A percentile compares a stretch with the other conserved stretches of the same genome.
These are phyloP conservation scores for Drosophila yakuba DNA, from an alignment of 1,140 invertebrate species.

Conservation along the genomic window DNA sequence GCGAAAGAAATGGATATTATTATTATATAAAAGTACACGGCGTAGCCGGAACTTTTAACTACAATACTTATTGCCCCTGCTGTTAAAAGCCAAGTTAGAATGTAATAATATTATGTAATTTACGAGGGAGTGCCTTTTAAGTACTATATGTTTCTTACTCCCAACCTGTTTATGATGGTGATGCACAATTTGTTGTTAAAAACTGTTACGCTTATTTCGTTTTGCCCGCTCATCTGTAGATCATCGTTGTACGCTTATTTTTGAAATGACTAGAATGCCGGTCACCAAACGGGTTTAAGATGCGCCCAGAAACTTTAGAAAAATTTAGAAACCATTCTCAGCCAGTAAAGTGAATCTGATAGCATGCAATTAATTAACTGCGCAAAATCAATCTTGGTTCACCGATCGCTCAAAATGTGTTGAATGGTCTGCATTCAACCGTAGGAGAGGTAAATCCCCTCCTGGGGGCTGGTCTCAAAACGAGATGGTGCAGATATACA, in stretches of 20 bases:
- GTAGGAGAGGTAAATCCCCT: constrained; percentile 26
- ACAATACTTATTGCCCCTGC: no score
- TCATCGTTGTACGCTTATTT: constrained; percentile 1
- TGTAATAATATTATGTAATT: neutral
- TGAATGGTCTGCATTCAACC: constrained; percentile 7
- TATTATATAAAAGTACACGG: no score
- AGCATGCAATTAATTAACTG: constrained; percentile 22
- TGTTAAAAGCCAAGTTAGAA: neutral
- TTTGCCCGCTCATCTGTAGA: neutral
- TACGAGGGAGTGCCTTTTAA: neutral
- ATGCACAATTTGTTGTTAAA: constrained; percentile 22
- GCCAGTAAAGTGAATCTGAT: neutral
- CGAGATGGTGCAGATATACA: neutral
- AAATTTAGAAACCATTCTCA: neutral
- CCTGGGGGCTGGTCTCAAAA: constrained; percentile 14
- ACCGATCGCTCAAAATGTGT: constrained; percentile 46
- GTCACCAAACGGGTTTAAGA: constrained; percentile 31
- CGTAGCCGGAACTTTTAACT: no score
- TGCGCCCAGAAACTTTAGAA: neutral
- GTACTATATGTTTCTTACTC: neutral
- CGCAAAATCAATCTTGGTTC: constrained; percentile 53
- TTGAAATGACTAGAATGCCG: constrained; percentile 9
- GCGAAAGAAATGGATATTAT: no score
- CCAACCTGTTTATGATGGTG: constrained; percentile 7
- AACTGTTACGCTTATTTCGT: constrained; percentile 9